Evolutionary conservation across 30 jellyfish, hydroid and myxozoan species (phyloP).

Genomic region (Aurelia sp.): DNA sequence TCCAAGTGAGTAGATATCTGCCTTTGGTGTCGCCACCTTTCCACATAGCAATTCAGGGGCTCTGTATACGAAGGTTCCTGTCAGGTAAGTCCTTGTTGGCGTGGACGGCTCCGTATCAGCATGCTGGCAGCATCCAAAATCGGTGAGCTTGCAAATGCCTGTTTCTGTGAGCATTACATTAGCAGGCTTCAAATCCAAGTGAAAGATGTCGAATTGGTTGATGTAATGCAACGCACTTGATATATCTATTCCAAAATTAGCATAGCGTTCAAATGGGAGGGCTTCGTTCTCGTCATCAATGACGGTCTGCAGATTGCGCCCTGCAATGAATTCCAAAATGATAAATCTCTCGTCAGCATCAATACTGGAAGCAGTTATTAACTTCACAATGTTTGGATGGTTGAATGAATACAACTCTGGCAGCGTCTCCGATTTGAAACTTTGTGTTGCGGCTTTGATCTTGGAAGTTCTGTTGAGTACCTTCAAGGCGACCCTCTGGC

Average conservation of each 20-base stretch:
- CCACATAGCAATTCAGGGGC: slow-evolving; percentile 91
- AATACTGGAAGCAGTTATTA: slow-evolving; percentile 63
- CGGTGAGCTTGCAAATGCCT: slow-evolving; percentile 83
- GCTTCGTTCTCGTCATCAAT: slow-evolving; percentile 60
- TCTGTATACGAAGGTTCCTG: slow-evolving; percentile 90
- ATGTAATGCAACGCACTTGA: slow-evolving; percentile 79
- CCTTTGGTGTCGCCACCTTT: slow-evolving; percentile 59
- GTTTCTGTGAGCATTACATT: slow-evolving; percentile 74
- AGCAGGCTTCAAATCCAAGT: slow-evolving; percentile 89
- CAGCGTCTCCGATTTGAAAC: slow-evolving; percentile 78
- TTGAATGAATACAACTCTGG: slow-evolving; percentile 63
- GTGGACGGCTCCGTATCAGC: slow-evolving; percentile 61
- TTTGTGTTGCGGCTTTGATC: slow-evolving; percentile 76
- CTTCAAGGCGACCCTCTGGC: slow-evolving; percentile 70
- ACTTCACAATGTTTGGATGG: slow-evolving; percentile 70
- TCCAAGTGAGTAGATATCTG: slow-evolving; percentile 85
- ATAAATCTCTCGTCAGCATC: slow-evolving; percentile 57
- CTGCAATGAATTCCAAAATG: slow-evolving; percentile 77
- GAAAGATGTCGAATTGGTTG: slow-evolving; percentile 58
- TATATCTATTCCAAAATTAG: slow-evolving; percentile 59
- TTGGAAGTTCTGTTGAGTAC: slow-evolving; percentile 79
- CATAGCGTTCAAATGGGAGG: slow-evolving; percentile 26
- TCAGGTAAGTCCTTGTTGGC: slow-evolving; percentile 61
- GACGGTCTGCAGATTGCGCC: slow-evolving; percentile 72
- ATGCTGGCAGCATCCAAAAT: slow-evolving; percentile 87